These are phyloP conservation scores for Parelbella ahira DNA, from an alignment of 2,888 invertebrate genomes.

Conservation along the genomic window DNA sequence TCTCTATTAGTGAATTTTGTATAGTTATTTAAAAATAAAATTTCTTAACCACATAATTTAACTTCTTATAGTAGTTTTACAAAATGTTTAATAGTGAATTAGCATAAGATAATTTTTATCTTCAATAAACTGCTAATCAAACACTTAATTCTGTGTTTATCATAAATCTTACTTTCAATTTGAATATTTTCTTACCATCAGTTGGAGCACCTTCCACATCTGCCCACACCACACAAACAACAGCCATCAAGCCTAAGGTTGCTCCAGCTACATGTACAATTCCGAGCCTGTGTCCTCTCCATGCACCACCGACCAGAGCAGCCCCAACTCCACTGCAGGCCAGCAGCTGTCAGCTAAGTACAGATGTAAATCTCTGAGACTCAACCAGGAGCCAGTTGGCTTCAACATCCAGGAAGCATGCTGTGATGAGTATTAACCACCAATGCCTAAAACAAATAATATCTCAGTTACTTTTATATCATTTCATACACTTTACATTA, in stretches of 20 bases:
- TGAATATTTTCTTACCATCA: constrained; percentile 79
- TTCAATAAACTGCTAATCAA: no score
- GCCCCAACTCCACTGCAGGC: constrained; percentile 93
- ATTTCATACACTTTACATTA: no score
- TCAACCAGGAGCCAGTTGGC: constrained; percentile 90
- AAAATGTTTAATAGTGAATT: no score
- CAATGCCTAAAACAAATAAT: constrained; percentile 57
- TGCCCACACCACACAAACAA: constrained; percentile 91
- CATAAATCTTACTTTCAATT: no score
- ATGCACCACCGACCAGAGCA: constrained; percentile 88
- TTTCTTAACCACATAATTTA: no score
- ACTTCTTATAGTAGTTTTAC: no score
- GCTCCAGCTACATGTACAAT: constrained; percentile 89
- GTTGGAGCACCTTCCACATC: constrained; percentile 87
- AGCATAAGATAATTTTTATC: no score
- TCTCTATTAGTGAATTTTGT: no score
- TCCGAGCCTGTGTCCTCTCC: constrained; percentile 87
- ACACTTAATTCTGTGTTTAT: no score
- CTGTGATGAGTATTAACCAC: constrained; percentile 88
- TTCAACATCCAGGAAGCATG: constrained; percentile 91
- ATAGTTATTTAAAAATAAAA: no score
- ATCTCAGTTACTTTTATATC: no score
- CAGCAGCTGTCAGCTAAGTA: constrained; percentile 85
- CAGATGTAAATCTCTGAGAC: constrained; percentile 83
- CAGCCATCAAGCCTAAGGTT: constrained; percentile 88